phyloP scores from a whole-genome alignment of 1,140 invertebrate genomes.

The Coptotermes formosanus region DNA sequence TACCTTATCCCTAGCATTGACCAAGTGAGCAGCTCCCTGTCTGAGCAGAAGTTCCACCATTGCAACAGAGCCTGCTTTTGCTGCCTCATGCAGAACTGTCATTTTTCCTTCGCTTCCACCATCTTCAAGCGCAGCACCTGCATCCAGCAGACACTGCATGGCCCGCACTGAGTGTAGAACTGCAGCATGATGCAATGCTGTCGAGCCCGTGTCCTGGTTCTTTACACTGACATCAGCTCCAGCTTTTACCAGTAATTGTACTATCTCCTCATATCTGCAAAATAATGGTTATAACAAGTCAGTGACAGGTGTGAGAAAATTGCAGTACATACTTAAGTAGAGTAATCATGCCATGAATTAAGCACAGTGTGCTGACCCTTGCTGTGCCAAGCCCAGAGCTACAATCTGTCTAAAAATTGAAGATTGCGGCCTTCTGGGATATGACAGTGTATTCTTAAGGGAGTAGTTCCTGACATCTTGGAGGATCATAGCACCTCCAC shows the following conservation, averaged over 20 bases:
- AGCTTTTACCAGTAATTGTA: conserved; percentile 36
- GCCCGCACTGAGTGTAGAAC: conserved; percentile 47
- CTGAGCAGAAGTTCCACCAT: conserved; percentile 27
- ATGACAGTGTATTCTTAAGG: no score
- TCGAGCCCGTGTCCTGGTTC: conserved; percentile 41
- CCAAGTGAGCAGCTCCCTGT: neutral
- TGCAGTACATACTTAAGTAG: no score
- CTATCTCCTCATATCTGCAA: conserved; percentile 37
- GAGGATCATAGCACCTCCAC: no score
- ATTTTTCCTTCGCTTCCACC: conserved; percentile 38
- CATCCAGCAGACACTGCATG: conserved; percentile 46
- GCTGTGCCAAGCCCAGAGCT: no score
- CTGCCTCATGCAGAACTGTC: conserved; percentile 51
- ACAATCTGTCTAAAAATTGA: neutral
- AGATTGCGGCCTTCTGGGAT: no score
- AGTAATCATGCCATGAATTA: no score
- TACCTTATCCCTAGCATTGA: conserved; percentile 26
- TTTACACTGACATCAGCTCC: conserved; percentile 40
- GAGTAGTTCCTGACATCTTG: no score
- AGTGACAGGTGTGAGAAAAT: neutral
- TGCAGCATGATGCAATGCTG: conserved; percentile 53
- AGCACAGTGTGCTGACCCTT: no score
- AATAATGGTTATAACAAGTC: neutral
- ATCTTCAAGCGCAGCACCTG: conserved; percentile 45
- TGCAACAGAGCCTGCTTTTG: conserved; percentile 43